Evolutionary conservation across 1,140 invertebrate species (phyloP), one percentile per base, ranked within the genome.

Genomic region (Sitodiplosis mosellana): DNA sequence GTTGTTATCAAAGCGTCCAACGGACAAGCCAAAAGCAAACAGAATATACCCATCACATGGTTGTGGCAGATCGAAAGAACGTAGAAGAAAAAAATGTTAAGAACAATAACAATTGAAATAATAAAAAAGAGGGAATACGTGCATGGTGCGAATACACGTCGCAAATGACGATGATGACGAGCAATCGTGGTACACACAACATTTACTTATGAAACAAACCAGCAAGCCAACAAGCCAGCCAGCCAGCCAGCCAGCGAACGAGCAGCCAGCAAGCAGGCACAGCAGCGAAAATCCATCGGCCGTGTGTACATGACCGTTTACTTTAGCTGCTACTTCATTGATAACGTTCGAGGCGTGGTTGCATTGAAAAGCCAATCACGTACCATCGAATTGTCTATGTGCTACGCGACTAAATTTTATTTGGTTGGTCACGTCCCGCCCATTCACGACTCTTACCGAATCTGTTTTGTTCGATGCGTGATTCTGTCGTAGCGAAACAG

Each of bases 401-500:
- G 22, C 7, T 45, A 45, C 43, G 43, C 43, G 43, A 45, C 43
- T 45, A 45, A 45, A 45, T 27, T 38, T 45, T 19, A 27, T 45
- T 27, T 19, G 43, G 20, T 45, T 14, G 21, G 43, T 64, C 61
- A 64, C 61, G 61, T 64, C 61, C 61, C 61, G 61, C 61, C 61
- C 61, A 64, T 64, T 63, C 63, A 60, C 58, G 57, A 57, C 53
- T 55, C 55, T 53, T 56, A 48, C 43, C 51, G 36, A 49, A 33
- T 36, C 51, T 27, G 27, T 27, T 27, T 38, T 4, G 37, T 47
- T 50, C 53, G 52, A 44, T 57, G 59, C 61, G 61, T 63, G 61
- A 61, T 55, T 52, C 59, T 64, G 59, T 56, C 63, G 61, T 10
- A 5, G 27, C 27, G 3, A 3, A 5, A 10, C 27, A 5, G 27